A percentile compares a stretch with the other conserved stretches of the same genome.
Conservation (phyloP, 1,140 invertebrate species). For the Choristoneura fumiferana region DNA sequence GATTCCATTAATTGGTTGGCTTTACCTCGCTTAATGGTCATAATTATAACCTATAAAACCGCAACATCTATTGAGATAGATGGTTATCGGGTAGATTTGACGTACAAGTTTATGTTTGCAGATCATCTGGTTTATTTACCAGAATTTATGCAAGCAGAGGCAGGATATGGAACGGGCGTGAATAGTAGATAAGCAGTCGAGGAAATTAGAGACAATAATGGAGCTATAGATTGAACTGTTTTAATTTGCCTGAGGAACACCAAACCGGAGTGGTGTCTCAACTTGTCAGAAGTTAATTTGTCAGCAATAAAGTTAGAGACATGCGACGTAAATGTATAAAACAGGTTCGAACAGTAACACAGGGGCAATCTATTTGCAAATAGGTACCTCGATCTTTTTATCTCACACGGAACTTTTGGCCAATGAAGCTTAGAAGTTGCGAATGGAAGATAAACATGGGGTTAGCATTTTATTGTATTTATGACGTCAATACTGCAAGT, state of each 20-base stretch:
- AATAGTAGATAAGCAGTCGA: conserved; percentile 9
- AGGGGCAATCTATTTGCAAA: not conserved
- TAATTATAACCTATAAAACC: no score
- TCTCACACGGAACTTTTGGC: not conserved
- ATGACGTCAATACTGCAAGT: not conserved
- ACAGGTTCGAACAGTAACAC: conserved; percentile 1
- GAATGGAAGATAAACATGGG: not conserved
- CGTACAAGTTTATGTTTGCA: no score
- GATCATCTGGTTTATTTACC: no score
- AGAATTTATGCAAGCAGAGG: no score
- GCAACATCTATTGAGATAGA: no score
- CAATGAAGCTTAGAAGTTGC: not conserved
- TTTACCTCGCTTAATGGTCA: no score
- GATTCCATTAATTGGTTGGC: no score
- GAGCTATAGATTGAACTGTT: conserved; percentile 3
- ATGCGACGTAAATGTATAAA: conserved; percentile 4
- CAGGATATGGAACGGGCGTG: not conserved
- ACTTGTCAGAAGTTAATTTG: conserved; percentile 13
- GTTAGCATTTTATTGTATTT: not conserved
- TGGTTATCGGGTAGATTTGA: no score
- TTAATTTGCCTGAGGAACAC: conserved; percentile 2
- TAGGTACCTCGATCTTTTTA: not conserved
- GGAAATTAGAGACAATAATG: conserved; percentile 6
- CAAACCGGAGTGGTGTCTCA: not conserved
- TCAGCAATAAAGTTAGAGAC: conserved; percentile 1